Base-by-base conservation (phyloP, 2,888 invertebrate species). In the Adineta ricciae region DNA sequence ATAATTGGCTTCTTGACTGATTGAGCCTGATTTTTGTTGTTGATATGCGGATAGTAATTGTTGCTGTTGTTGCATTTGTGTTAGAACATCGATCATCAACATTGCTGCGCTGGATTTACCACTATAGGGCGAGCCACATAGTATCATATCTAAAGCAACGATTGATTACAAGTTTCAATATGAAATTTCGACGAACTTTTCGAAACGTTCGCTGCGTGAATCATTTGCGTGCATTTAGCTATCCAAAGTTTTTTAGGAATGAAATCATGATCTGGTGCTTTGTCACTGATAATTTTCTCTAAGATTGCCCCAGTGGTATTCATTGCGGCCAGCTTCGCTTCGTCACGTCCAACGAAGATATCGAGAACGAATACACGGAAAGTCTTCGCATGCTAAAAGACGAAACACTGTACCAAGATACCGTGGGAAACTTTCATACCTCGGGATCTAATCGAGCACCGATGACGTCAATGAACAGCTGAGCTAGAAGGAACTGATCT, bases 81-180 rank as follows among this genome's bases (percentile, higher is more conserved):
- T 84, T 24, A 85, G 88, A 32, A 90, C 88, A 73, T 89, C 89
- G 11, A 90, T 89, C 84, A 90, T 87, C 7, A 88, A 88, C 86
- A 89, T 88, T 24, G 90, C 88, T 86, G 89, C 89, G 21, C 89
- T 88, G 11, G 90, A 90, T 86, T 90, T 90, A 21, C 90, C 90
- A 87, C 89, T 89, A 50, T 90, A 89, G 7, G 90, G 88, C 8
- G 90, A 89, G 7, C 90, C 90, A 84, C 89, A 90, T 21, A 90
- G 88, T 83, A 90, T 89, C 56, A 90, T 88, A 84, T 83, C 85
- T 85, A 56, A n/a, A 83, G 11, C 46, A 46, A 46, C 5, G 5
- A 8, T 46, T 46, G 11, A 8, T 46, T 46, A 46, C 46, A 46
- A 46, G 46, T 46, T n/a, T n/a, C n/a, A n/a, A n/a, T n/a, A n/a